Conservation (phyloP, 2,113 vertebrate genomes). For the Hymenochirus boettgeri region DNA sequence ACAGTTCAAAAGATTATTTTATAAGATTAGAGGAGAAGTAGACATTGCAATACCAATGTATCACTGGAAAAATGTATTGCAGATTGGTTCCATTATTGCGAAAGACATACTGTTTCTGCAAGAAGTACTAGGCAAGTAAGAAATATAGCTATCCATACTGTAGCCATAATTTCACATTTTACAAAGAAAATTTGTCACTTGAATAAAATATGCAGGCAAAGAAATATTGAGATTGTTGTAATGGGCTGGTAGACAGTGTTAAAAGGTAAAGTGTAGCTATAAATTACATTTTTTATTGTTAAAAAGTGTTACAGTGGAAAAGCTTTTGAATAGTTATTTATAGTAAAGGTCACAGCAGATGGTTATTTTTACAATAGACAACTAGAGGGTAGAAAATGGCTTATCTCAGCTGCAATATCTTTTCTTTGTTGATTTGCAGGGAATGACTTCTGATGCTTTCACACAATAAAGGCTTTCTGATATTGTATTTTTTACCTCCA, state of each 20-base stretch:
- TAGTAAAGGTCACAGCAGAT: not conserved
- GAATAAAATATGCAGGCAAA: not conserved
- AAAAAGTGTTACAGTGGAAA: not conserved
- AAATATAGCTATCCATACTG: not conserved
- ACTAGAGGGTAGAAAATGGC: too few relatives aligned
- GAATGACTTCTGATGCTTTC: too few relatives aligned
- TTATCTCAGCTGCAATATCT: too few relatives aligned
- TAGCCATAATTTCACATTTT: not conserved
- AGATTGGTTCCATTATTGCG: not conserved
- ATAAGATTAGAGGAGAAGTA: too few relatives aligned
- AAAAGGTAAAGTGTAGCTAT: not conserved
- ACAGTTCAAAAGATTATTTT: too few relatives aligned
- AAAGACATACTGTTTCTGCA: not conserved
- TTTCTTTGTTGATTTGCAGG: too few relatives aligned
- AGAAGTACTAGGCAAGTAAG: not conserved
- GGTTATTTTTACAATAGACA: too few relatives aligned
- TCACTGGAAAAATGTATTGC: not conserved
- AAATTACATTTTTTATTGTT: not conserved
- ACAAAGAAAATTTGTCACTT: not conserved
- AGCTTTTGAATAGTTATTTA: not conserved
- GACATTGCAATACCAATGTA: too few relatives aligned
- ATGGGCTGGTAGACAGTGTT: not conserved
- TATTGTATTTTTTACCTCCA: too few relatives aligned
- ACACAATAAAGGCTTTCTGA: too few relatives aligned
- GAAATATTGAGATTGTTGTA: not conserved